Evolutionary conservation across 2,888 invertebrate genomes (phyloP), one percentile per base, ranked within the genome.

Genomic region (Arctia plantaginis): DNA sequence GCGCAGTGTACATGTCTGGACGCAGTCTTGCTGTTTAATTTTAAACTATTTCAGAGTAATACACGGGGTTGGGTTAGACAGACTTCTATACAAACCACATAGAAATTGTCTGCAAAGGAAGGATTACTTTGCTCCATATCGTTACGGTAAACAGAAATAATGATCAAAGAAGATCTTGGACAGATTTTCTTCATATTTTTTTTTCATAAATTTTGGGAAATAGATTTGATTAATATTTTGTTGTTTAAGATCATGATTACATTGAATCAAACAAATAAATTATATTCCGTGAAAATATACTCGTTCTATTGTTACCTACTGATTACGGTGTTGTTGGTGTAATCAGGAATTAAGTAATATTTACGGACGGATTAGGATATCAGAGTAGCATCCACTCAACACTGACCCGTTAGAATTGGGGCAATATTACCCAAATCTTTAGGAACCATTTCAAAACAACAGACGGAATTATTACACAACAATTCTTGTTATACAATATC

Each of bases 361-460:
- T 20, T 47, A 33, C 27, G 23, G 13, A 47, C 20, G 47, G 44
- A 70, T 71, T 35, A 71, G 66, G 65, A 27, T 55, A 71, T 66
- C 12, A 7, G 15, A 66, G 51, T 47, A 68, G 6, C 44, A 68
- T 30, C 41, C 3, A 66, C 27, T 66, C 41, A 41, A 41, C 6
- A 66, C n/a, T 39, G 27, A 27, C n/a, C 20, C 39, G 2, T n/a
- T 69, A 69, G 59, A 69, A 69, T 18, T 69, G 69, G n/a, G 62
- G 69, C 62, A 69, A 35, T 35, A 69, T 55, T 69, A 15, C 55
- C 51, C 3, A 55, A 69, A 55, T 51, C 7, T 33, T 47, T 33
- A 23, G 20, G 23, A 68, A 33, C 2, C 23, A 33, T 20, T 51
- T 33, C 35, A 12, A 23, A 55, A 55, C 10, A 55, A 55, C n/a